Evolutionary conservation across 1,140 invertebrate genomes (phyloP).

Genomic region (Bombus waltoni): DNA sequence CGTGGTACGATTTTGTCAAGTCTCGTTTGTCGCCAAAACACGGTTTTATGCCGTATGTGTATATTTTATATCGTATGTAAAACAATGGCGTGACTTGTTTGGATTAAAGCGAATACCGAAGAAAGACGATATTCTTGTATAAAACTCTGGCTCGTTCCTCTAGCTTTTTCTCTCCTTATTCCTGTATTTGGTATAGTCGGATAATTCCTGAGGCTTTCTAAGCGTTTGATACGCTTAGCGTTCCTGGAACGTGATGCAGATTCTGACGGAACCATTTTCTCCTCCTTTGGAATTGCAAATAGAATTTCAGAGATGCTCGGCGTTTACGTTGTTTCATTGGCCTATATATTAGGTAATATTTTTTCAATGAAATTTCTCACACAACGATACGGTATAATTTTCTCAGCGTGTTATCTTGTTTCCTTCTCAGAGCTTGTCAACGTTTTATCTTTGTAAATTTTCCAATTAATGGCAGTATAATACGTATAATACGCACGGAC

Average conservation of each 20-base stretch:
- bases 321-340: background rate
- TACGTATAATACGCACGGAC: too few species aligned
- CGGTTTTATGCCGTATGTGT: too few species aligned
- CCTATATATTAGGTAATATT: background rate
- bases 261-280: background rate
- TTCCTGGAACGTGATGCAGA: background rate
- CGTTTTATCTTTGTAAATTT: too few species aligned
- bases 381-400: background rate
- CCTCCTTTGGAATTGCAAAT: background rate
- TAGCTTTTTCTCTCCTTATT: background rate
- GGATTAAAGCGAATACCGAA: background rate
- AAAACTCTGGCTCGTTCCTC: too few species aligned
- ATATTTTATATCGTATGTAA: too few species aligned
- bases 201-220: conserved; percentile 10
- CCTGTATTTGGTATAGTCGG: background rate
- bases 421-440: background rate
- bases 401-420: background rate
- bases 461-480: too few species aligned
- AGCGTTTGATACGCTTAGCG: background rate
- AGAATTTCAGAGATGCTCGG: background rate
- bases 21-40: too few species aligned
- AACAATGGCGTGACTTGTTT: too few species aligned
- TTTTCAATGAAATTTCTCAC: background rate
- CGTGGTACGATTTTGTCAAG: too few species aligned
- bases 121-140: background rate